Percentiles rank a stretch among this genome's conserved stretches.
Evolutionary conservation across 2,888 invertebrate species (phyloP).

Genomic region (Eristalis pertinax): DNA sequence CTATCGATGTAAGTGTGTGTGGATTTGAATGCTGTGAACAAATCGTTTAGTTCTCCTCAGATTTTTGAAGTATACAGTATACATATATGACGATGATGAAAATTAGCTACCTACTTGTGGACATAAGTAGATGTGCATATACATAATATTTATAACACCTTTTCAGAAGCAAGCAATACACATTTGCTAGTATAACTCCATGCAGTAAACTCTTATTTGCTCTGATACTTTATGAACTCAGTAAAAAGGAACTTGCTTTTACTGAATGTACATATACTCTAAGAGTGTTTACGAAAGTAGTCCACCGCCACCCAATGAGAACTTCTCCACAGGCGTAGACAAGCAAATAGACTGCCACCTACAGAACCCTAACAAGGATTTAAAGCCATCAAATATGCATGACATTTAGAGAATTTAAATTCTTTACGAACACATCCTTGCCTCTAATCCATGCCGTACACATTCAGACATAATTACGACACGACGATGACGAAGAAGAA

Average conservation of each 20-base stretch:
- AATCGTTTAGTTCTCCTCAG: too few species aligned
- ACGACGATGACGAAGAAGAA: conserved; percentile 17
- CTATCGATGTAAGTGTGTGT: too few species aligned
- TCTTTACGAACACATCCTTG: conserved; percentile 38
- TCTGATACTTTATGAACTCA: conserved; percentile 10
- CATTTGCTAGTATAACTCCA: not conserved
- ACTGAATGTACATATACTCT: conserved; percentile 3
- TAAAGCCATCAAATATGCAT: conserved; percentile 57
- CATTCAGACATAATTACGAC: conserved; percentile 41
- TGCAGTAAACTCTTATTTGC: conserved; percentile 1
- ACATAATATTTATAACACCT: not conserved
- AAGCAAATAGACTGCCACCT: conserved; percentile 3
- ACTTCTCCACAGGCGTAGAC: not conserved
- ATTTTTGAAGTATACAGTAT: too few species aligned
- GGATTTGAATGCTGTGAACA: too few species aligned
- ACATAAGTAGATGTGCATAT: too few species aligned
- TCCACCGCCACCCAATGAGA: not conserved
- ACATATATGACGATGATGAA: too few species aligned
- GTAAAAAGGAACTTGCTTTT: conserved; percentile 18
- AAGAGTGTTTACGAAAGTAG: conserved; percentile 14
- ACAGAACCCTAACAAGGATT: conserved; percentile 22
- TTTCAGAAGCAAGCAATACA: not conserved
- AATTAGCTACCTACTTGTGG: too few species aligned
- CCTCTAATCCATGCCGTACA: conserved; percentile 14
- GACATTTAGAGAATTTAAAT: conserved; percentile 59